Percentiles rank a stretch among this genome's conserved stretches.
These are phyloP conservation scores for Monochamus alternatus DNA, from an alignment of 2,888 invertebrate genomes.

Conservation along the genomic window DNA sequence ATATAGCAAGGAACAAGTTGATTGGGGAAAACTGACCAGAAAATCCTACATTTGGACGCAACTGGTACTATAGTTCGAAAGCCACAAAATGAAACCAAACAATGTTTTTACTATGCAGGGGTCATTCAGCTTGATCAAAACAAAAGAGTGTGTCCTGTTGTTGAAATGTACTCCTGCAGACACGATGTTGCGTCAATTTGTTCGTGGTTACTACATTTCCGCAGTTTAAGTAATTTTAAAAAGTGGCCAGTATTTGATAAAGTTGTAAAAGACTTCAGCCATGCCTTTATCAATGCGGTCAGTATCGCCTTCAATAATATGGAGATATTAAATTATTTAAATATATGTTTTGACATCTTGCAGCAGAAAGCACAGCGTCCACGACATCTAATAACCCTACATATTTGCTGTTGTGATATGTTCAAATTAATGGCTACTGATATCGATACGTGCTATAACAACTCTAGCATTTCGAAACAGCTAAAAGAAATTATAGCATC, in stretches of 20 bases:
- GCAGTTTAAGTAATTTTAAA: no score
- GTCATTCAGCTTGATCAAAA: background rate
- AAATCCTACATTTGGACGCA: background rate
- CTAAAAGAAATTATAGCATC: constrained; percentile 1
- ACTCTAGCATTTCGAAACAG: background rate
- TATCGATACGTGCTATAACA: constrained; percentile 3
- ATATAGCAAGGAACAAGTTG: no score
- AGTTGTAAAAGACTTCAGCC: background rate
- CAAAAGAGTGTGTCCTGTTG: constrained; percentile 21
- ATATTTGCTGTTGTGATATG: constrained; percentile 19
- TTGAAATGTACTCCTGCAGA: background rate
- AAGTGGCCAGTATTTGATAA: background rate
- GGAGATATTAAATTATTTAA: constrained; percentile 2
- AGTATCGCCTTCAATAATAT: background rate
- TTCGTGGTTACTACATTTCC: no score
- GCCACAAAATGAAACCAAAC: background rate
- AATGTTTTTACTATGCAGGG: background rate
- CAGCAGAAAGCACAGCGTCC: background rate
- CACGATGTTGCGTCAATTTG: no score
- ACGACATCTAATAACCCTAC: background rate
- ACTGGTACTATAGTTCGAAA: background rate
- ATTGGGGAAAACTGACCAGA: background rate
- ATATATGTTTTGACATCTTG: background rate
- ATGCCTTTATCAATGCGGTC: background rate
- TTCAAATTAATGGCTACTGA: constrained; percentile 21